A percentile compares a stretch with the other conserved stretches of the same genome.
phyloP scores from a whole-genome alignment of 2,113 vertebrate genomes.

The Peromyscus californicus region DNA sequence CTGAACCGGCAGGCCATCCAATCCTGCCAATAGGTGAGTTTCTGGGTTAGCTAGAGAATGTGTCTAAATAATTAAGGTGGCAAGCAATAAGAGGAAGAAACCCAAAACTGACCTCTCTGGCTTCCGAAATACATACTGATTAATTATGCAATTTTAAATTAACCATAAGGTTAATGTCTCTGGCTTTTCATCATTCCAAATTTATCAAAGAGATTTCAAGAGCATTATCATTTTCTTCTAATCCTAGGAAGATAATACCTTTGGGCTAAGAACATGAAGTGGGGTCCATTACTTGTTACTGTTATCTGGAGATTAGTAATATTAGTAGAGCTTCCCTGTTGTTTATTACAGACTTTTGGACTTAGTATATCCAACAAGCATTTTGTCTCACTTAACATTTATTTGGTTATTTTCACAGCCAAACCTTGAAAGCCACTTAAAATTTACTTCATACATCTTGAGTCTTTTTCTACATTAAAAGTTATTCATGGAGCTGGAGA shows the following conservation, averaged over 20 bases:
- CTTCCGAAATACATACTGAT: not conserved
- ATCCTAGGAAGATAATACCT: constrained; percentile 30
- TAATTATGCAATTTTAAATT: constrained; percentile 25
- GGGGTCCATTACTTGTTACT: constrained; percentile 44
- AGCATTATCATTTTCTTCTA: constrained; percentile 50
- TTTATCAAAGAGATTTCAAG: constrained; percentile 52
- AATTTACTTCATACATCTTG: constrained; percentile 43
- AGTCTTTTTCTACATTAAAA: constrained; percentile 46
- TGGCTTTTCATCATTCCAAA: constrained; percentile 20
- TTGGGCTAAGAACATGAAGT: constrained; percentile 12
- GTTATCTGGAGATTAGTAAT: constrained; percentile 36
- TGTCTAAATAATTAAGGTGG: not conserved
- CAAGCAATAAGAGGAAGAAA: not conserved
- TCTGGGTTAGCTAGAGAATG: not conserved
- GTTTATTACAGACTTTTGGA: constrained; percentile 29
- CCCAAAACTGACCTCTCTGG: not conserved
- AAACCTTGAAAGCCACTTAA: constrained; percentile 57
- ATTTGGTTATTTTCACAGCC: constrained; percentile 45
- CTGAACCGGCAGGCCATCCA: not conserved
- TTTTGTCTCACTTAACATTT: constrained; percentile 53
- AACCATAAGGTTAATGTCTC: constrained; percentile 43
- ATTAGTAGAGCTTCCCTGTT: constrained; percentile 44
- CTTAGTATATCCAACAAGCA: constrained; percentile 5
- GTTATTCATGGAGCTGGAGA: not conserved
- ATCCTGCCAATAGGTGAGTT: not conserved